Base-by-base conservation (phyloP, 2,888 invertebrate genomes). In the Rugalucina vietnamica region DNA sequence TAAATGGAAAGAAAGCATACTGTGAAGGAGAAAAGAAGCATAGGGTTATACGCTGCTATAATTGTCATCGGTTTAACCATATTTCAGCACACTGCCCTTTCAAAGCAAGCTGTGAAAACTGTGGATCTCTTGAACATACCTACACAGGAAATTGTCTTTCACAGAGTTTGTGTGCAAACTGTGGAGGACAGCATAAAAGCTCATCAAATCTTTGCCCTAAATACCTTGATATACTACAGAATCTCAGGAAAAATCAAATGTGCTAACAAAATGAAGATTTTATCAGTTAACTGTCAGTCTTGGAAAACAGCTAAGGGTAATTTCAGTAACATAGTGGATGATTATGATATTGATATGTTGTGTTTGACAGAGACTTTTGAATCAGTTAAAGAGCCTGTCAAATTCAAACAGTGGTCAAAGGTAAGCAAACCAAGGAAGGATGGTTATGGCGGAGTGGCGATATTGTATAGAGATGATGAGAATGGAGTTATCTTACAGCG, bases 341-440 rank as follows among this genome's bases (percentile, higher is more conserved):
- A 21, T 14, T 65, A 65, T 34, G 32, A n/a, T 10, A 65, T 65
- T 34, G 65, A 65, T 65, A n/a, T 65, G 5, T 65, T 65, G 34
- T 65, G 65, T 34, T 65, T 65, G 65, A 65, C 65, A 65, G 65
- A 65, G 34, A 65, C 65, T 65, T 65, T 34, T 34, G 65, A 65
- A 65, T 34, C 29, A n/a, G 14, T 10, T 34, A 27, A 24, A 65
- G 65, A 65, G 65, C 65, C 65, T 65, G 65, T 65, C 34, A 65
- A 2, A 2, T 65, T 65, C 34, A 32, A 34, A 18, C 27, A 65
- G 4, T 65, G 65, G 65, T 65, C 65, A 10, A 65, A 65, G 34
- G 24, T 65, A 18, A 34, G 34, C 21, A 65, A 65, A 34, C 65
- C 65, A 29, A 65, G 65, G 24, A 34, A 34, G 21, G 65, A 65